These are phyloP conservation scores for Dicerorhinus sumatrensis DNA, from an alignment of 2,113 vertebrate genomes.

Conservation along the genomic window DNA sequence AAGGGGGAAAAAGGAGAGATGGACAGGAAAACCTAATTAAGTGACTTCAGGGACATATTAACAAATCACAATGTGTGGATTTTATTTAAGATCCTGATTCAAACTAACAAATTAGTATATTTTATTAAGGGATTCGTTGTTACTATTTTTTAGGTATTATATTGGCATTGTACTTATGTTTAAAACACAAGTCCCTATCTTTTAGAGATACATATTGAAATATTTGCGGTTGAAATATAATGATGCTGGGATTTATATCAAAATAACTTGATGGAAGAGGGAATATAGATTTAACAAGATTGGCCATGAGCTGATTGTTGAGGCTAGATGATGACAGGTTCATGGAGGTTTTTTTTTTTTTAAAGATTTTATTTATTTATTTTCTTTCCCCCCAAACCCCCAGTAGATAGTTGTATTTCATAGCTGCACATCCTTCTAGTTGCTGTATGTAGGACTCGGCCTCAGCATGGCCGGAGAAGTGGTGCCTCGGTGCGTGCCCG, in stretches of 20 bases:
- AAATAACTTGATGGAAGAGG: not conserved
- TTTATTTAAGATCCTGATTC: not conserved
- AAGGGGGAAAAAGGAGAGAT: not conserved
- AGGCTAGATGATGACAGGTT: not conserved
- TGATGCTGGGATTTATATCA: slow-evolving; percentile 14
- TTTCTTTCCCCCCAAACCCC: no score
- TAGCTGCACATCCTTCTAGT: no score
- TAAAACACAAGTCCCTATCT: slow-evolving; percentile 21
- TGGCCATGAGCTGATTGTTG: not conserved
- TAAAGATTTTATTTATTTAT: no score
- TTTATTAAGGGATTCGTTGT: not conserved
- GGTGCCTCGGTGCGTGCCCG: no score
- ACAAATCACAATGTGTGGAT: not conserved
- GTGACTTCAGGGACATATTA: not conserved
- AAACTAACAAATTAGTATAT: not conserved
- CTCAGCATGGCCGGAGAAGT: no score
- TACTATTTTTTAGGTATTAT: not conserved
- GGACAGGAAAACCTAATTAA: not conserved
- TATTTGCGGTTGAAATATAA: slow-evolving; percentile 29
- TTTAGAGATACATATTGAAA: not conserved
- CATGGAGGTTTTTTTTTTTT: not conserved
- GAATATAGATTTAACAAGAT: not conserved
- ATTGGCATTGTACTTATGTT: not conserved
- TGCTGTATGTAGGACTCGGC: no score
- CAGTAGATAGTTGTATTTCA: no score